A percentile compares a stretch with the other conserved stretches of the same genome.
Evolutionary conservation across 2,113 vertebrate species (phyloP).

Genomic region (Hiodon alosoides): DNA sequence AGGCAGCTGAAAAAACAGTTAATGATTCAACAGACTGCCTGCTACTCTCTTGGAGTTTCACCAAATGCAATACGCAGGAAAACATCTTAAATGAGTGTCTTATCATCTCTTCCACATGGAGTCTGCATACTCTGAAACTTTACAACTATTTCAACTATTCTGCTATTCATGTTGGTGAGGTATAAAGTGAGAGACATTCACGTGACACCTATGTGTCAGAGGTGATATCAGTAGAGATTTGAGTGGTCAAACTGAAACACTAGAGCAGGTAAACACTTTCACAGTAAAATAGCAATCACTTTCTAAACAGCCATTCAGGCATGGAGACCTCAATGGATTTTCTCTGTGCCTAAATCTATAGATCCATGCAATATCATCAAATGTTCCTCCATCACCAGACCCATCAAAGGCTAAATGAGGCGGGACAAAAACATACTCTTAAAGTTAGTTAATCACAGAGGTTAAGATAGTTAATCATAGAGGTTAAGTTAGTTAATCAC

Average conservation of each 20-base stretch:
- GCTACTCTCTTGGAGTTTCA: background rate
- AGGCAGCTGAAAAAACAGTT: background rate
- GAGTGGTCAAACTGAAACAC: background rate
- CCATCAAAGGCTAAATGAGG: background rate
- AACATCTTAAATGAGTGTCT: background rate
- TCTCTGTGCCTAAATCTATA: background rate
- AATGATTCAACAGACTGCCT: background rate
- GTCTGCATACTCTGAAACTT: background rate
- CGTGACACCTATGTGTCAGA: background rate
- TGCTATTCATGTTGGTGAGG: too few species aligned
- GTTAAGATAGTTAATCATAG: background rate
- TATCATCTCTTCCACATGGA: background rate
- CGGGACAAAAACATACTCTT: background rate
- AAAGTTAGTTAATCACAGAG: background rate
- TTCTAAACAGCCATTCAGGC: background rate
- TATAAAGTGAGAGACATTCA: too few species aligned
- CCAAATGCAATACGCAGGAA: background rate
- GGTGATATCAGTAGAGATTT: background rate
- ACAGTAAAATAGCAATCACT: conserved; percentile 23
- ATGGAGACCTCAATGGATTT: background rate
- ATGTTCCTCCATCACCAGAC: background rate
- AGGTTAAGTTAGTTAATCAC: background rate
- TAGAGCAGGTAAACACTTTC: background rate
- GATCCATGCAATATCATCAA: background rate
- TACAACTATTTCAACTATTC: background rate